Base-by-base conservation (phyloP, 2,888 invertebrate genomes). In the Gisinianus flammeolus region DNA sequence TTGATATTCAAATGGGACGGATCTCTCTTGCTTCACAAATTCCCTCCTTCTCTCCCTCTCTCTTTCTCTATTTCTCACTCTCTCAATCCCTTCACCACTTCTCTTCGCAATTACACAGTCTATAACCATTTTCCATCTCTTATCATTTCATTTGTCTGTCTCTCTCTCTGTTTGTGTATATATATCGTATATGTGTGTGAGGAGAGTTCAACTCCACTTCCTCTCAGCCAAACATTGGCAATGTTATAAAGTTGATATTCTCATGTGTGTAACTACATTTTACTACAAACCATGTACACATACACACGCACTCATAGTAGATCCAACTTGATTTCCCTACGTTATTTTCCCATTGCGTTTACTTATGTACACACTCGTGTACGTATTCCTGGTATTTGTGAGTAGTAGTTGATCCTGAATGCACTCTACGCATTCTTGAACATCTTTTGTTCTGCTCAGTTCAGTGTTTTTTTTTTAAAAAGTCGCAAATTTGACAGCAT, bases 1-100 rank as follows among this genome's bases (percentile, higher is more conserved):
- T 76, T 76, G 54, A 79, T 76, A 79, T 79, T 79, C 76, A 79
- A 79, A 79, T 79, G 31, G 68, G 72, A 68, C 62, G 26, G 62
- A 62, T 73, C 73, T 62, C 8, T 54, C 24, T 19, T 19, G 33
- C 62, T 44, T 73, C 62, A 54, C 54, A 71, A 71, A 54, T 54
- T 73, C 33, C 28, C 58, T 72, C 72, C 28, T 71, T 52, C 31
- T 33, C 71, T 71, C 30, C 62, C 58, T 72, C 26, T 28, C 26
- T 62, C 62, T 26, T n/a, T 58, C 58, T 58, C 58, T 12, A 70
- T 0, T 26, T 52, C 44, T 69, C 69, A 26, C 22, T 26, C 22
- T 35, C 70, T 54, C 58, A 24, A 22, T 58, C 58, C 26, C 26
- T 44, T 44, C 44, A 44, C 44, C 35, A 35, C 35, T 35, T 16